Evolutionary conservation across 2,797 vertebrate species (phyloP).

Genomic region (Onychomys arenicola): DNA sequence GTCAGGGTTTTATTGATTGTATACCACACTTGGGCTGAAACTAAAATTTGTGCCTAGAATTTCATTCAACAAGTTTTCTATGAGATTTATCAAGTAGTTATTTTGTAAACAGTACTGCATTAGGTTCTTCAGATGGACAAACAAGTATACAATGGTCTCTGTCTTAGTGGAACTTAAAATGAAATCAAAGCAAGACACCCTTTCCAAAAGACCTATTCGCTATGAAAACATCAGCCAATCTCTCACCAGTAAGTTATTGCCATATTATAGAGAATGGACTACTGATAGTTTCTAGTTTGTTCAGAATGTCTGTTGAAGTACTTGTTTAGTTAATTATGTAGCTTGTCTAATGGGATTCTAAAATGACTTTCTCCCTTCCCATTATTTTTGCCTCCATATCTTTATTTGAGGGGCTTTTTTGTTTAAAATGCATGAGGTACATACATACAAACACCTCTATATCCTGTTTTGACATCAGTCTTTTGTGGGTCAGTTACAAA

Average conservation of each 20-base stretch:
- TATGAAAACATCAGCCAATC: constrained; percentile 9
- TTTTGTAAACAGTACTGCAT: neutral
- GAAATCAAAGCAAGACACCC: neutral
- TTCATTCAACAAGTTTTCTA: constrained; percentile 18
- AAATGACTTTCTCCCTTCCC: neutral
- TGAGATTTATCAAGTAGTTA: neutral
- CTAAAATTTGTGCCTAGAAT: constrained; percentile 1
- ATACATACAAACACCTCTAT: neutral
- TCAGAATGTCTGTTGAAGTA: neutral
- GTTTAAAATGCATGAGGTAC: neutral
- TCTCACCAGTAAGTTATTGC: neutral
- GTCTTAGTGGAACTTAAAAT: neutral
- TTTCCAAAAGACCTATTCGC: neutral
- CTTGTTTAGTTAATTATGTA: neutral
- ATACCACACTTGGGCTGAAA: neutral
- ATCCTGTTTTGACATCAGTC: constrained; percentile 21
- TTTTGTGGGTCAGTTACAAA: constrained; percentile 39
- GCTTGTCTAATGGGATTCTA: constrained; percentile 14
- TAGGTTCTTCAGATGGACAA: constrained; percentile 22
- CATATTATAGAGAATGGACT: neutral
- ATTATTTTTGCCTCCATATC: neutral
- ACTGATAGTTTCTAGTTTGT: neutral
- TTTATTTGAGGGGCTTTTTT: neutral
- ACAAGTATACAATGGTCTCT: neutral
- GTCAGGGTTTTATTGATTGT: neutral